Evolutionary conservation across 2,797 vertebrate genomes (phyloP).

Genomic region (Enteromius treurensis): DNA sequence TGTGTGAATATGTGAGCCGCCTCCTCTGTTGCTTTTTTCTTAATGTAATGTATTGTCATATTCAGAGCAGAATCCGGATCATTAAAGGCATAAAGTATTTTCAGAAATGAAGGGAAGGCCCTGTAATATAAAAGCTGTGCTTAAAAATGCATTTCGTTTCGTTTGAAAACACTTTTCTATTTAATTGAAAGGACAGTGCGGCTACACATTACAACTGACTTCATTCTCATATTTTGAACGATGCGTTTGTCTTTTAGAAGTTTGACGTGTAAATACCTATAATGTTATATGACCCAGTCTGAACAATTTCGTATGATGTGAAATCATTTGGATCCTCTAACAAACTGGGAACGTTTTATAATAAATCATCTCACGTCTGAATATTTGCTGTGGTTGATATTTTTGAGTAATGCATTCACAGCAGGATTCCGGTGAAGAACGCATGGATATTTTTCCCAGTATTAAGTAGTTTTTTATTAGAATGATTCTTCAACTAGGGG

Average conservation of each 20-base stretch:
- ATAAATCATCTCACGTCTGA: slow-evolving; percentile 33
- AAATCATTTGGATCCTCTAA: slow-evolving; percentile 5
- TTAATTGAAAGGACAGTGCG: slow-evolving; percentile 12
- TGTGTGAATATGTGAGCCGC: slow-evolving; percentile 2
- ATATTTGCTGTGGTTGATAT: neutral
- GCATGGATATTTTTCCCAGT: neutral
- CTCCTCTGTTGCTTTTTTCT: neutral
- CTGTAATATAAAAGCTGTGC: slow-evolving; percentile 24
- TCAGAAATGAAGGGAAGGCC: slow-evolving; percentile 38
- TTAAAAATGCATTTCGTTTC: slow-evolving; percentile 1
- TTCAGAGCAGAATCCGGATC: slow-evolving; percentile 18
- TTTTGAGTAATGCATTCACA: neutral
- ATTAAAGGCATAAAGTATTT: slow-evolving; percentile 25
- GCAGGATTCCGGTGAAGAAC: neutral
- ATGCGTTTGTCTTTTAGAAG: slow-evolving; percentile 39
- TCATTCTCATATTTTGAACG: slow-evolving; percentile 20
- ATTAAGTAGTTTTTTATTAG: neutral
- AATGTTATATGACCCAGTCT: slow-evolving; percentile 27
- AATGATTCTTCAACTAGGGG: neutral
- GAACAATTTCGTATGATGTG: slow-evolving; percentile 18
- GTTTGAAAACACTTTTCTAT: slow-evolving; percentile 32
- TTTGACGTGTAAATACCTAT: slow-evolving; percentile 28
- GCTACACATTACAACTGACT: neutral
- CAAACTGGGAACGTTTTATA: slow-evolving; percentile 35
- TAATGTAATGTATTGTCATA: neutral